These are phyloP conservation scores for Thaumatotibia leucotreta DNA, from an alignment of 1,140 invertebrate species.

Conservation along the genomic window DNA sequence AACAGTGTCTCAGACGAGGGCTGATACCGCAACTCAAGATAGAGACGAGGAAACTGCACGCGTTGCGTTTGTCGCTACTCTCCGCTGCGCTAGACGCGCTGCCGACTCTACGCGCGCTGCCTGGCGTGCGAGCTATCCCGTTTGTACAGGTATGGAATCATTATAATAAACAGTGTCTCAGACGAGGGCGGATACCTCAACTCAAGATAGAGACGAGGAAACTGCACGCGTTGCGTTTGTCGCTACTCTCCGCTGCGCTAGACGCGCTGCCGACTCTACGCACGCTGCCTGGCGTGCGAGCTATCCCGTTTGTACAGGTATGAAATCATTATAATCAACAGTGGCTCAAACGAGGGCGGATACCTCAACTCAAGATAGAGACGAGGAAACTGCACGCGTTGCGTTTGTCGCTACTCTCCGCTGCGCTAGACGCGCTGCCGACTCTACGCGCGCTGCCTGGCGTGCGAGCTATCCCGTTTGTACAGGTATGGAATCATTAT, in stretches of 20 bases:
- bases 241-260: constrained; percentile 80
- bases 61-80: constrained; percentile 81
- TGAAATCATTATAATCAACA: too few species aligned
- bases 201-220: constrained; percentile 60
- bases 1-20: too few species aligned
- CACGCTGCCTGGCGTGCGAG: constrained; percentile 83
- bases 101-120: constrained; percentile 77
- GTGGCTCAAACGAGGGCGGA: too few species aligned
- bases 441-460: constrained; percentile 80
- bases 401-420: constrained; percentile 81
- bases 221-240: constrained; percentile 82
- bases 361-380: constrained; percentile 47
- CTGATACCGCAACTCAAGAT: constrained; percentile 45
- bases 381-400: constrained; percentile 79
- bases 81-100: constrained; percentile 80
- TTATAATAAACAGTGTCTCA: too few species aligned
- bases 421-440: constrained; percentile 80
- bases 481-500: too few species aligned
- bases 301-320: constrained; percentile 83
- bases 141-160: constrained; percentile 63
- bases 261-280: constrained; percentile 80
- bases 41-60: constrained; percentile 77
- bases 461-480: constrained; percentile 87
- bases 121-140: constrained; percentile 91
- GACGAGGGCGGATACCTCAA: too few species aligned